A percentile compares a stretch with the other conserved stretches of the same genome.
Conservation (phyloP, 1,140 invertebrate genomes). For the Bombus picipes region DNA sequence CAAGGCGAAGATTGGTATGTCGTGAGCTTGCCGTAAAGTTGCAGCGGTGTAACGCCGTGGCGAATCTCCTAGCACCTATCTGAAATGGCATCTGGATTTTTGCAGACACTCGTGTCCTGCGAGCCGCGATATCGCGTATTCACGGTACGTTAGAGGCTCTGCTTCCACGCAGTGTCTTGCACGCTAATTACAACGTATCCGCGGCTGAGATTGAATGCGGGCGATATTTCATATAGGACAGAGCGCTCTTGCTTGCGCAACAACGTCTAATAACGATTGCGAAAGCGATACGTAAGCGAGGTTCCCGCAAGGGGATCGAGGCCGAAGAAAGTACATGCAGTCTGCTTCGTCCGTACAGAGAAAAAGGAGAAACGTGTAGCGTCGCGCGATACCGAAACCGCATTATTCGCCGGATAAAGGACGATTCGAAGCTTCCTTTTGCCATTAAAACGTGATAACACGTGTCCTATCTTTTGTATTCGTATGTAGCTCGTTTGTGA, state of each 20-base stretch:
- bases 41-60: background rate
- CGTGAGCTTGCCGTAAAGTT: slow-evolving; percentile 33
- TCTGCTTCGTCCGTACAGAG: background rate
- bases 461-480: background rate
- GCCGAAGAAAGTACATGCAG: slow-evolving; percentile 46
- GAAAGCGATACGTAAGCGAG: slow-evolving; percentile 62
- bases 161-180: slow-evolving; percentile 51
- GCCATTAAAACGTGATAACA: background rate
- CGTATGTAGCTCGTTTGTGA: too few relatives aligned
- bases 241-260: slow-evolving; percentile 48
- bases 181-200: slow-evolving; percentile 63
- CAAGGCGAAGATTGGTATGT: slow-evolving; percentile 38
- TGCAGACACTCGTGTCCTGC: slow-evolving; percentile 64
- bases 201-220: slow-evolving; percentile 52
- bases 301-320: slow-evolving; percentile 42
- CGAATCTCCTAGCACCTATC: slow-evolving; percentile 28
- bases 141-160: slow-evolving; percentile 46
- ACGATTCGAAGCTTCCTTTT: too few relatives aligned
- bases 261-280: slow-evolving; percentile 56
- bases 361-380: background rate
- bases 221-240: slow-evolving; percentile 61
- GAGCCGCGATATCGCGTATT: slow-evolving; percentile 40
- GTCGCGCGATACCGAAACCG: slow-evolving; percentile 14
- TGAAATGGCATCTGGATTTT: slow-evolving; percentile 68
- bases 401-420: background rate